Conservation (phyloP, 2,888 invertebrate species). For the Auanema freiburgensis region DNA sequence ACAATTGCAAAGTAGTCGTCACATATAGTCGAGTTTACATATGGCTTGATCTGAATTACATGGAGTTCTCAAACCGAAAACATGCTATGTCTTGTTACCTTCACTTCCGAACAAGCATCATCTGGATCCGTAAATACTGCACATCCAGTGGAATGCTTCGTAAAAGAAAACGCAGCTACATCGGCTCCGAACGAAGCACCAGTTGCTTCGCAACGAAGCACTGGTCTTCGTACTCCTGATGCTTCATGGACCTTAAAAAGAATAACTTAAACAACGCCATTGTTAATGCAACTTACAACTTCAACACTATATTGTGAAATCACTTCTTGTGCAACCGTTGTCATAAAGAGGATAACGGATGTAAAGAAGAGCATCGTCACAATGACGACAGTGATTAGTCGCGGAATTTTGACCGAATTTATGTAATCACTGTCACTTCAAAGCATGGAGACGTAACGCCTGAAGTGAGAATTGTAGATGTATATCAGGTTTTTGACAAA, state of each 20-base stretch:
- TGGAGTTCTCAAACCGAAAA: not conserved
- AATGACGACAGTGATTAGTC: too few species aligned
- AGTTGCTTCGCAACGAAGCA: constrained; percentile 48
- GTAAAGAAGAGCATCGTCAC: too few species aligned
- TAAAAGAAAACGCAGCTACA: constrained; percentile 42
- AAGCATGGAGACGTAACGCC: too few species aligned
- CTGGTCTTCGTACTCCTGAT: constrained; percentile 13
- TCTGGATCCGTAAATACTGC: constrained; percentile 40
- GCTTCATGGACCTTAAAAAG: not conserved
- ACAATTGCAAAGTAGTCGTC: constrained; percentile 53
- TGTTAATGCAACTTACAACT: constrained; percentile 22
- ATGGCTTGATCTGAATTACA: constrained; percentile 12
- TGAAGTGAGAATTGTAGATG: too few species aligned
- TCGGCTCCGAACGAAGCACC: constrained; percentile 61
- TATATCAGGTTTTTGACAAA: too few species aligned
- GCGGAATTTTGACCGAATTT: too few species aligned
- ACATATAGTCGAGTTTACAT: constrained; percentile 33
- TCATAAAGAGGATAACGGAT: too few species aligned
- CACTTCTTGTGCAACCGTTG: too few species aligned
- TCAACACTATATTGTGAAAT: constrained; percentile 37
- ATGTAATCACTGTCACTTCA: too few species aligned
- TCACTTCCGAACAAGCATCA: constrained; percentile 48
- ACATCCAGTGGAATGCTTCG: constrained; percentile 48
- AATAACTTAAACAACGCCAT: constrained; percentile 12
- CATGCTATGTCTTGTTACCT: constrained; percentile 23